A percentile compares a stretch with the other conserved stretches of the same genome.
These are phyloP conservation scores for Nephrotoma guestfalica DNA, from an alignment of 2,888 invertebrate genomes.

Conservation along the genomic window DNA sequence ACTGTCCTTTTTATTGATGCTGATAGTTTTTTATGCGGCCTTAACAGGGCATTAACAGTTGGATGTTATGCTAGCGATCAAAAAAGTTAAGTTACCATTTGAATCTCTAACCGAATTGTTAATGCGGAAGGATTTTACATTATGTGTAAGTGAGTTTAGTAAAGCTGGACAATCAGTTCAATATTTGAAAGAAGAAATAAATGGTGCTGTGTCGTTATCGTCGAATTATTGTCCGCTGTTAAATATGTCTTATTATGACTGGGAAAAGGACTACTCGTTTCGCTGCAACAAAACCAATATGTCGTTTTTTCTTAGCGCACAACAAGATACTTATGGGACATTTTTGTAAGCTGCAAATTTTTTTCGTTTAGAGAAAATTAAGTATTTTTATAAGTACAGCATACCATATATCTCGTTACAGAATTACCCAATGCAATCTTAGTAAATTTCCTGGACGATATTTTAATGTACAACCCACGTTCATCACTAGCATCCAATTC, in stretches of 20 bases:
- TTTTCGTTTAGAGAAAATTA: too few species aligned
- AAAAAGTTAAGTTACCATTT: background rate
- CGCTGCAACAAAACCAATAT: too few species aligned
- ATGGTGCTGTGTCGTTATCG: background rate
- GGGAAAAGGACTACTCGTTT: too few species aligned
- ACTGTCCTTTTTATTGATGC: background rate
- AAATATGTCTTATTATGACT: too few species aligned
- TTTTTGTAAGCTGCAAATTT: too few species aligned
- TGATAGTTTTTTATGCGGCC: background rate
- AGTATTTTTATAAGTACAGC: too few species aligned
- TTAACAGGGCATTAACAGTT: background rate
- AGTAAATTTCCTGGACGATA: background rate
- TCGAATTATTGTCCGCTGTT: too few species aligned
- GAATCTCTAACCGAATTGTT: background rate
- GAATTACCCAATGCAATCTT: background rate
- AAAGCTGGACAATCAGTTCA: background rate
- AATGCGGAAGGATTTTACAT: background rate
- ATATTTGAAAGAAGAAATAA: background rate
- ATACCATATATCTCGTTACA: too few species aligned
- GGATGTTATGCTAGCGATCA: background rate
- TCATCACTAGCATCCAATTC: background rate
- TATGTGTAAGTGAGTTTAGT: background rate
- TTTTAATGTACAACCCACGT: background rate
- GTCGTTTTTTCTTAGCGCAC: too few species aligned
- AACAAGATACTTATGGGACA: too few species aligned